These are phyloP conservation scores for Elgonia sp. DNA, from an alignment of 2,888 invertebrate genomes.

Conservation along the genomic window DNA sequence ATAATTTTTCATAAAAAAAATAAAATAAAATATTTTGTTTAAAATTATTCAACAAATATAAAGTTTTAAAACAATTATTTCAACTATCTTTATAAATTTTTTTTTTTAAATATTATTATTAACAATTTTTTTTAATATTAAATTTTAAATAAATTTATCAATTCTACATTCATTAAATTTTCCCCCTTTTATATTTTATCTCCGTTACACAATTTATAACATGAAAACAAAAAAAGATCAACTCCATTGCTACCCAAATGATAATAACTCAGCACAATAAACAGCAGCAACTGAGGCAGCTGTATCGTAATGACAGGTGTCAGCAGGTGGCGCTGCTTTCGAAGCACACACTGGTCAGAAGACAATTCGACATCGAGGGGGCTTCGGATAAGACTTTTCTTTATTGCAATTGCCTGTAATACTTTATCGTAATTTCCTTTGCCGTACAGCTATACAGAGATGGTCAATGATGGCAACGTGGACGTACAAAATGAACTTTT, in stretches of 20 bases:
- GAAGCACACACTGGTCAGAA: slow-evolving; percentile 34
- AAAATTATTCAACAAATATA: too few relatives aligned
- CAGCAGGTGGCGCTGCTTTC: slow-evolving; percentile 70
- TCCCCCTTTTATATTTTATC: not conserved
- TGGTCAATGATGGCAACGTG: not conserved
- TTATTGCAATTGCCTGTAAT: slow-evolving; percentile 64
- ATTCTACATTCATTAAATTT: not conserved
- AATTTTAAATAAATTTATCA: too few relatives aligned
- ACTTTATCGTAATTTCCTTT: slow-evolving; percentile 26
- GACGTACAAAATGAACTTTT: not conserved
- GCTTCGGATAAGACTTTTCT: slow-evolving; percentile 75
- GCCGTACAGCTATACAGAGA: too few relatives aligned
- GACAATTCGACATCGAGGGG: slow-evolving; percentile 81
- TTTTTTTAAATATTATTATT: too few relatives aligned
- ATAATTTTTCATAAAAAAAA: too few relatives aligned
- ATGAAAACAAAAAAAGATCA: not conserved
- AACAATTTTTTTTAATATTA: too few relatives aligned
- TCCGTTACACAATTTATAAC: too few relatives aligned
- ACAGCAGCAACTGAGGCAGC: slow-evolving; percentile 46
- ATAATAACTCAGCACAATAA: slow-evolving; percentile 39
- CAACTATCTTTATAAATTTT: too few relatives aligned
- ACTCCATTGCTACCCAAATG: slow-evolving; percentile 16
- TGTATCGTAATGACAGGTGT: slow-evolving; percentile 69
- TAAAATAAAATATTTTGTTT: too few relatives aligned
- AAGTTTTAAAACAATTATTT: too few relatives aligned